Base-by-base conservation (phyloP, 2,888 invertebrate species). In the Sycophila texana region DNA sequence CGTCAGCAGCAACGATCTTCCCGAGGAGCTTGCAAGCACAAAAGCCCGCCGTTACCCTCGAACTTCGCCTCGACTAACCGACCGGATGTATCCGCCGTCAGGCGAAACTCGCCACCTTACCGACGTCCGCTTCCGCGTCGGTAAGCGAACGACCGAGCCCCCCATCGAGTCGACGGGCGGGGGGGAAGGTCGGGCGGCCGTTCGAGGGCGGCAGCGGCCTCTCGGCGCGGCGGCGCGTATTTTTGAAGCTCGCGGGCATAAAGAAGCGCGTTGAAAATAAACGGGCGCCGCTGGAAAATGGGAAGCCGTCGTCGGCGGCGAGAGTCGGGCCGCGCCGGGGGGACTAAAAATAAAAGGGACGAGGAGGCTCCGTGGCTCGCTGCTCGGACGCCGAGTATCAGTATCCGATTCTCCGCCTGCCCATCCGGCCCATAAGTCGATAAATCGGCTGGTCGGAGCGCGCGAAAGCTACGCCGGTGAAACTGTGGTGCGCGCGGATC, bases 211-310 rank as follows among this genome's bases (percentile, higher is more conserved):
- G 14, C 26, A 53, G 53, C 84, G 51, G 79, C 82, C 81, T 83
- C 82, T 78, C 81, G 81, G 74, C 79, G 72, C 70, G 68, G 73
- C 65, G 26, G 74, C 63, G 81, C 68, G 77, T 22, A 63, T 16
- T 39, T 39, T 63, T 58, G 72, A 81, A 18, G 63, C 65, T 71
- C 77, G 71, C 77, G 83, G 82, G 81, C 80, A 80, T 82, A 39
- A 39, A 39, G 39, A 39, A 39, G 39, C 77, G 72, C 83, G 85
- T 85, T 84, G 87, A 88, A 87, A 88, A 88, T 88, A 88, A 89
- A 88, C 86, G 20, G 84, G 63, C 39, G 84, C 79, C 85, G 83
- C 89, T 89, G 89, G 89, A 89, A 87, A 87, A 88, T 86, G 85
- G 39, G 86, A 87, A 86, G 85, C 83, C 86, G 85, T 79, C 79